Evolutionary conservation across 2,888 invertebrate genomes (phyloP).

Genomic region (Diaperis boleti): DNA sequence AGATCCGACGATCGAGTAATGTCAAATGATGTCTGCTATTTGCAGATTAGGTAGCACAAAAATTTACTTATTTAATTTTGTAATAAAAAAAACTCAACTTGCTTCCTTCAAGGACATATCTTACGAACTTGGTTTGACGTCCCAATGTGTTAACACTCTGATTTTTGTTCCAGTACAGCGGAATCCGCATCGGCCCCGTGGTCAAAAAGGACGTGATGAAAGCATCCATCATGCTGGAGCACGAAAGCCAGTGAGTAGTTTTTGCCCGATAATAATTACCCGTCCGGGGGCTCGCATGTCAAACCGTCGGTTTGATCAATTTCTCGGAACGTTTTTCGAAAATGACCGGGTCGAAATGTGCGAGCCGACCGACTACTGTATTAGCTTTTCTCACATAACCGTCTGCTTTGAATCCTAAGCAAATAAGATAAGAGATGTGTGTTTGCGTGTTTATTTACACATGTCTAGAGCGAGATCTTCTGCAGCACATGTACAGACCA

Average conservation of each 20-base stretch:
- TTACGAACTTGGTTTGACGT: no score
- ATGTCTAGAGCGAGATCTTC: constrained; percentile 41
- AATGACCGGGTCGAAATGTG: constrained; percentile 22
- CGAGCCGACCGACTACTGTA: constrained; percentile 50
- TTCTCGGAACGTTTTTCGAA: constrained; percentile 16
- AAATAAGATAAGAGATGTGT: constrained; percentile 53
- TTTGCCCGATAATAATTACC: constrained; percentile 27
- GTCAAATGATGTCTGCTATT: no score
- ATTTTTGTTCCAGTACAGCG: constrained; percentile 84
- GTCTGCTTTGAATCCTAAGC: constrained; percentile 52
- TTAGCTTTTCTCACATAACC: constrained; percentile 52
- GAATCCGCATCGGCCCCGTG: constrained; percentile 98
- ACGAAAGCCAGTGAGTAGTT: constrained; percentile 91
- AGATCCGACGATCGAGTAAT: no score
- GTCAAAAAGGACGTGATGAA: constrained; percentile 99
- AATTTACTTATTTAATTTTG: no score
- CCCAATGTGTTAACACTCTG: no score
- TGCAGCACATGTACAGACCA: constrained; percentile 24
- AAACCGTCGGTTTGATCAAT: constrained; percentile 5
- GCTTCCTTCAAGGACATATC: no score
- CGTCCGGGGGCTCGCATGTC: constrained; percentile 33
- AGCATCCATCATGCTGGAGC: constrained; percentile 99
- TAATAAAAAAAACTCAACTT: no score
- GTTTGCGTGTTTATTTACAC: constrained; percentile 48
- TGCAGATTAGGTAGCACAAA: no score